Evolutionary conservation across 2,888 invertebrate species (phyloP).

Genomic region (Eucera pruinosa): DNA sequence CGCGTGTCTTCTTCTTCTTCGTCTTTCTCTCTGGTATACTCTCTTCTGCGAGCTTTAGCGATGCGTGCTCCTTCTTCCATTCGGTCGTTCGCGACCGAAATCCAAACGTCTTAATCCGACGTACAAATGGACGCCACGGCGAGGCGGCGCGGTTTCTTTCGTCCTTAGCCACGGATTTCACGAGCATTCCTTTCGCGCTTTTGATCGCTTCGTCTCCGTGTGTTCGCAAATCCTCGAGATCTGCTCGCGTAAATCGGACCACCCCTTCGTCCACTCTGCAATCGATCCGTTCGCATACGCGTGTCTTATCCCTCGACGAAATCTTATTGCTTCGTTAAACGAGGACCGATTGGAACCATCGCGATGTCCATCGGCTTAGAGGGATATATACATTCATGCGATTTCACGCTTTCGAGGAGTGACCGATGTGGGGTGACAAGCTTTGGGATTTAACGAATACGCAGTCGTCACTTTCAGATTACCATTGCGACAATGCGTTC

Average conservation of each 20-base stretch:
- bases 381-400: background rate
- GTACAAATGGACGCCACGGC: constrained; percentile 60
- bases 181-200: background rate
- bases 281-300: constrained; percentile 50
- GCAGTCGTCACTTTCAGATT: no score
- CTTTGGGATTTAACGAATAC: background rate
- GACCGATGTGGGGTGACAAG: background rate
- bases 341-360: background rate
- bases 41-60: background rate
- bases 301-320: constrained; percentile 12
- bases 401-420: background rate
- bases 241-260: constrained; percentile 50
- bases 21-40: background rate
- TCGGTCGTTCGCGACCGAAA: constrained; percentile 28
- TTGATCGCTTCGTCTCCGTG: constrained; percentile 43
- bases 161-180: constrained; percentile 58
- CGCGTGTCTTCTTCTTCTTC: constrained; percentile 34
- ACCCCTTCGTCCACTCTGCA: constrained; percentile 44
- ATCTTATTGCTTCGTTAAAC: constrained; percentile 36
- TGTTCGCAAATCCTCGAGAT: constrained; percentile 58
- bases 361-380: background rate
- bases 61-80: background rate
- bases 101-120: constrained; percentile 75
- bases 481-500: no score
- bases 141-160: constrained; percentile 53